phyloP scores from a whole-genome alignment of 2,113 vertebrate genomes.

The Indicator indicator region DNA sequence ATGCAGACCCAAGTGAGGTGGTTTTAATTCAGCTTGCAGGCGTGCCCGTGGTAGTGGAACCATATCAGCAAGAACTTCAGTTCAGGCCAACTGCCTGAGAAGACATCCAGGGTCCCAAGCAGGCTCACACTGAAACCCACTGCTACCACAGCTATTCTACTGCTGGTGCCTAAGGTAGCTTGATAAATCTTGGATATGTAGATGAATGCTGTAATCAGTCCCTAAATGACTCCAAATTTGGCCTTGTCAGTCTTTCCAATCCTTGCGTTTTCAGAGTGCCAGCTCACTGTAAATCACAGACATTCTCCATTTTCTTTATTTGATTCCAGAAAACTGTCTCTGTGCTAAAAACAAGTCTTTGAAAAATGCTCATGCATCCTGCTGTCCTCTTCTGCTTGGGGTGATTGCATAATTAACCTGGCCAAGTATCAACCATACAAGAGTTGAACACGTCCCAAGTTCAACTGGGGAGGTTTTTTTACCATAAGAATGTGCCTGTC shows the following conservation, averaged over 20 bases:
- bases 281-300: slow-evolving; percentile 65
- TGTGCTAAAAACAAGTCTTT: slow-evolving; percentile 60
- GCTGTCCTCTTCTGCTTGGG: slow-evolving; percentile 70
- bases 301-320: slow-evolving; percentile 55
- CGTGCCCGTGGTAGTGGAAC: accelerated
- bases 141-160: neutral
- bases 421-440: slow-evolving; percentile 75
- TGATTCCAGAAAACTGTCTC: slow-evolving; percentile 71
- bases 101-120: neutral
- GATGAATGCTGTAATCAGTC: neutral
- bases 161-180: slow-evolving; percentile 5
- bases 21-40: neutral
- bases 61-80: neutral
- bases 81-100: neutral
- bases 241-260: slow-evolving; percentile 33
- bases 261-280: slow-evolving; percentile 45
- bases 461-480: slow-evolving; percentile 73
- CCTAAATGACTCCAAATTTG: slow-evolving; percentile 44
- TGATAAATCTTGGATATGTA: neutral
- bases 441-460: slow-evolving; percentile 77
- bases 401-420: slow-evolving; percentile 80
- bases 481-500: slow-evolving; percentile 81
- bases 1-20: accelerated
- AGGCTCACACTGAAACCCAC: accelerated
- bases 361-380: slow-evolving; percentile 66